phyloP scores from a whole-genome alignment of 2,797 vertebrate genomes.

The Sebastes aleutianus region DNA sequence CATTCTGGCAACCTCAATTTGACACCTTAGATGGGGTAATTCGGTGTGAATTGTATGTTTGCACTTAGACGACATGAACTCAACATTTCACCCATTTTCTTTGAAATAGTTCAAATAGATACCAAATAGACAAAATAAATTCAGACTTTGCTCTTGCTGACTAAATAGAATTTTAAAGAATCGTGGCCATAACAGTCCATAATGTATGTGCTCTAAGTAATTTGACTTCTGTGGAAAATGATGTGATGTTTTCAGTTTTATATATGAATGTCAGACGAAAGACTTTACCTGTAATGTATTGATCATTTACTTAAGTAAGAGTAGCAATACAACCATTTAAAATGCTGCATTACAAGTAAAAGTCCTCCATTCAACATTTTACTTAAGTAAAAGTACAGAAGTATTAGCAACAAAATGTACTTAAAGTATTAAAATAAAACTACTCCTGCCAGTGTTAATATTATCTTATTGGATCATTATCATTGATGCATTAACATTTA shows the following conservation, averaged over 20 bases:
- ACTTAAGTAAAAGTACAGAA: not conserved
- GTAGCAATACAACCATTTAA: not conserved
- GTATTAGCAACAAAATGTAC: not conserved
- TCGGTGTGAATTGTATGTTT: slow-evolving; percentile 14
- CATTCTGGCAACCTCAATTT: slow-evolving; percentile 14
- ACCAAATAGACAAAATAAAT: not conserved
- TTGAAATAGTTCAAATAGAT: not conserved
- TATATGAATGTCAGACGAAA: not conserved
- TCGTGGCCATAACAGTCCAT: not conserved
- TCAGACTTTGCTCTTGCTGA: not conserved
- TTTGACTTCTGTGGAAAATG: not conserved
- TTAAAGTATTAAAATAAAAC: not conserved
- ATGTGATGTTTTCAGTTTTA: not conserved
- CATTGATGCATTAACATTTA: too few relatives aligned
- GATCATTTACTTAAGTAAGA: not conserved
- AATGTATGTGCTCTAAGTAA: not conserved
- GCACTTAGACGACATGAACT: not conserved
- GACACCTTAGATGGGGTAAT: slow-evolving; percentile 6
- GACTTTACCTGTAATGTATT: not conserved
- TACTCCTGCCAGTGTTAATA: not conserved
- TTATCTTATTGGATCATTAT: not conserved
- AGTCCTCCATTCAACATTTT: not conserved
- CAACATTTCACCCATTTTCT: not conserved
- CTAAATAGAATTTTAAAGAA: not conserved
- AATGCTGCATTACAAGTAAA: not conserved